Percentiles rank a stretch among this genome's conserved stretches.
These are phyloP conservation scores for Ganaspis brasiliensis DNA, from an alignment of 2,888 invertebrate species.

Conservation along the genomic window DNA sequence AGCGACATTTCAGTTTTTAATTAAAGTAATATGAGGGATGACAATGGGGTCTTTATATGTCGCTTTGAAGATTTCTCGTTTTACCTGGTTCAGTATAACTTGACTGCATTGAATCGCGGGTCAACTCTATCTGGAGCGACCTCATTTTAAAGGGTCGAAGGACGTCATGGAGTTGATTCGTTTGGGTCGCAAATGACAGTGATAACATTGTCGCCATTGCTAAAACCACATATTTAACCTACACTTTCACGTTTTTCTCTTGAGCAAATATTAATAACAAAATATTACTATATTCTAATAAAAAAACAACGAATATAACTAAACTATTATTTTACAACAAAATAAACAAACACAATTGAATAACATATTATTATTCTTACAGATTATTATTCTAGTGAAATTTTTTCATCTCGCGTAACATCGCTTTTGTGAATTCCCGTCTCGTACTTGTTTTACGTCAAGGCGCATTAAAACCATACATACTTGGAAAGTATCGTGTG, in stretches of 20 bases:
- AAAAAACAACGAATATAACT: no score
- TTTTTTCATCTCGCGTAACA: conserved; percentile 4
- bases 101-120: conserved; percentile 58
- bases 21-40: background rate
- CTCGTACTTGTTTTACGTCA: conserved; percentile 17
- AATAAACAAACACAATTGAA: no score
- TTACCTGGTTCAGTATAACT: conserved; percentile 30
- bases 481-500: conserved; percentile 62
- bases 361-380: no score
- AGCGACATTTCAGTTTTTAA: background rate
- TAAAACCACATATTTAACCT: background rate
- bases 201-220: conserved; percentile 31
- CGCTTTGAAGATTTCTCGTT: conserved; percentile 29
- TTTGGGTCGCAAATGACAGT: conserved; percentile 48
- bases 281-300: conserved; percentile 2
- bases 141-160: conserved; percentile 65
- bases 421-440: background rate
- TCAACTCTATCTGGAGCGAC: conserved; percentile 67
- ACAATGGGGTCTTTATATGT: conserved; percentile 17
- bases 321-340: no score
- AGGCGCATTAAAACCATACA: conserved; percentile 12
- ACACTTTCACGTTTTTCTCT: background rate
- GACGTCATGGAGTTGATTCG: conserved; percentile 52
- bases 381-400: background rate
- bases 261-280: background rate